Conservation (phyloP, 1,140 invertebrate species). For the Coptotermes formosanus region DNA sequence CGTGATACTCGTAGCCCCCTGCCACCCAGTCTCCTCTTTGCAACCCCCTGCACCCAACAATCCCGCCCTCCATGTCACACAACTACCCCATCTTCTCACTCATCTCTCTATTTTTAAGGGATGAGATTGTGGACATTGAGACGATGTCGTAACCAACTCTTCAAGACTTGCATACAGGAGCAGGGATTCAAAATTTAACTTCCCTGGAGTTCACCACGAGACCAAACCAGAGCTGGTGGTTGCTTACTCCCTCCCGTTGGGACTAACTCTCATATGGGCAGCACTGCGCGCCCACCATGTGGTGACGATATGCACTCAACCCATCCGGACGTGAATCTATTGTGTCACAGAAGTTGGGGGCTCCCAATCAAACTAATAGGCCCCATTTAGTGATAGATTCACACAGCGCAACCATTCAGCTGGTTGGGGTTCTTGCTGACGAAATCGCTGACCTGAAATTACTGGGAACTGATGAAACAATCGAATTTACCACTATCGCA, state of each 20-base stretch:
- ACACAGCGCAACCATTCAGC: background rate
- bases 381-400: background rate
- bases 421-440: background rate
- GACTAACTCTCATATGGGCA: constrained; percentile 5
- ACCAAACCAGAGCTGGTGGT: background rate
- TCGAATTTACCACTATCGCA: background rate
- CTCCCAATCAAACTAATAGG: constrained; percentile 13
- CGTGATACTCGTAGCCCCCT: constrained; percentile 21
- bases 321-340: background rate
- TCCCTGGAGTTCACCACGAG: background rate
- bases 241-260: background rate
- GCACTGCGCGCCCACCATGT: constrained; percentile 1
- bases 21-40: background rate
- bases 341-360: background rate
- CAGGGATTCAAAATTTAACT: background rate
- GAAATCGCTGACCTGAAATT: constrained; percentile 7
- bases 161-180: background rate
- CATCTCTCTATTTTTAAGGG: constrained; percentile 16
- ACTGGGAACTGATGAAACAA: background rate
- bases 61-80: constrained; percentile 13
- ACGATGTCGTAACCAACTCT: background rate
- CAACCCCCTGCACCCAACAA: background rate
- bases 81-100: constrained; percentile 9
- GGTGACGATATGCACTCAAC: background rate
- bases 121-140: background rate